Percentiles rank a stretch among this genome's conserved stretches.
phyloP scores from a whole-genome alignment of 2,888 invertebrate species.

The Nycteola revayana region DNA sequence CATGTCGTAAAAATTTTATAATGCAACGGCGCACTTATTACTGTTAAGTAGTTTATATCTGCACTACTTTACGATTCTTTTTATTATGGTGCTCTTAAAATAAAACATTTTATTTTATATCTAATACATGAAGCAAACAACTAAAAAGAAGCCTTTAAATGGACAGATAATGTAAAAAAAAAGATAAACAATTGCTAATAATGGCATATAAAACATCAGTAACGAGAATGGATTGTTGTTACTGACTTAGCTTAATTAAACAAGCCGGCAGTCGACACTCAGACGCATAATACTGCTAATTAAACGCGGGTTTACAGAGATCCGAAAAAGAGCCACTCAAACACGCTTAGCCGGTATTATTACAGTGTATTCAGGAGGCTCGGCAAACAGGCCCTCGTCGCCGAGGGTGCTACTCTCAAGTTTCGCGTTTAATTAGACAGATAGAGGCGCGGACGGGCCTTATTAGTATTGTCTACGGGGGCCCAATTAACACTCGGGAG shows the following conservation, averaged over 20 bases:
- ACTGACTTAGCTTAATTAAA: conserved; percentile 81
- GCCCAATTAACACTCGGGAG: conserved; percentile 80
- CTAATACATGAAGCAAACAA: conserved; percentile 2
- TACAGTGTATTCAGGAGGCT: conserved; percentile 78
- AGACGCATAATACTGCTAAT: conserved; percentile 80
- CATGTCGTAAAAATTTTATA: conserved; percentile 13
- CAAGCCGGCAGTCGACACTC: conserved; percentile 76
- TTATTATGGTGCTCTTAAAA: no score
- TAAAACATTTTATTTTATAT: no score
- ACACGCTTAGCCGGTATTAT: conserved; percentile 82
- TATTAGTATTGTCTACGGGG: conserved; percentile 83
- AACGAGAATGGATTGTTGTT: conserved; percentile 72
- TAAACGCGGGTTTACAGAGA: conserved; percentile 80
- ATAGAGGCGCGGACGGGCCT: conserved; percentile 81
- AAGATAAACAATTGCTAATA: conserved; percentile 47
- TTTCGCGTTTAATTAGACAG: conserved; percentile 82
- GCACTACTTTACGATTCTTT: conserved; percentile 9
- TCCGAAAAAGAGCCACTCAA: conserved; percentile 81
- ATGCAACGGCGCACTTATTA: conserved; percentile 15
- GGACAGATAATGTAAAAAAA: conserved; percentile 17
- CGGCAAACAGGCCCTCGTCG: conserved; percentile 76
- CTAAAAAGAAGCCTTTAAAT: conserved; percentile 5
- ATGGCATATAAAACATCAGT: conserved; percentile 53
- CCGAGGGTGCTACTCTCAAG: conserved; percentile 80
- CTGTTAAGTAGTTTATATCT: conserved; percentile 8